Evolutionary conservation across 2,113 vertebrate species (phyloP), one percentile per base, ranked within the genome.

Genomic region (Orycteropus afer): DNA sequence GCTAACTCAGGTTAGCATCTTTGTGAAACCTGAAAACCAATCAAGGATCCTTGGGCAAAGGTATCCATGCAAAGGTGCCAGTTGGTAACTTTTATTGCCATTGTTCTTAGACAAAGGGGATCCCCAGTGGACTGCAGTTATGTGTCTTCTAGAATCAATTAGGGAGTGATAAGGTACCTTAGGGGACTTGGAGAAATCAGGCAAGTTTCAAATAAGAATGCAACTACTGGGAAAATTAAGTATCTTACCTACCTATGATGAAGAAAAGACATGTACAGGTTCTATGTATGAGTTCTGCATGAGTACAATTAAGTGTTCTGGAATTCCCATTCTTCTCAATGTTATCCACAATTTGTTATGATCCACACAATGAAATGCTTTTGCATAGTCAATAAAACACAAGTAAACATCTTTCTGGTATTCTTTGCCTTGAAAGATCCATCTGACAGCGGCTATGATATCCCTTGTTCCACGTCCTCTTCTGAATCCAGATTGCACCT

Each of bases 261-360:
- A 84, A 82, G 71, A 40, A 49, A 96, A 92, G 73, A 14, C 4
- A 20, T 88, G n/a, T n/a, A n/a, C n/a, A n/a, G n/a, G n/a, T n/a
- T n/a, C n/a, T n/a, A n/a, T n/a, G n/a, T n/a, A n/a, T n/a, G n/a
- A n/a, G n/a, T n/a, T n/a, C n/a, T n/a, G n/a, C n/a, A n/a, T n/a
- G n/a, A n/a, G n/a, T n/a, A n/a, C n/a, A n/a, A n/a, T n/a, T n/a
- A n/a, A n/a, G n/a, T n/a, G n/a, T n/a, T n/a, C n/a, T n/a, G n/a
- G n/a, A n/a, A n/a, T n/a, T n/a, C n/a, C n/a, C n/a, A n/a, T n/a
- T n/a, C n/a, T n/a, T n/a, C n/a, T n/a, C n/a, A n/a, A n/a, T n/a
- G n/a, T n/a, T n/a, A n/a, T n/a, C n/a, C n/a, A n/a, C n/a, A n/a
- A n/a, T n/a, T n/a, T n/a, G n/a, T n/a, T n/a, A n/a, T n/a, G n/a